Evolutionary conservation across 2,888 invertebrate genomes (phyloP), one percentile per base, ranked within the genome.

Genomic region (Athripsodes cinereus): DNA sequence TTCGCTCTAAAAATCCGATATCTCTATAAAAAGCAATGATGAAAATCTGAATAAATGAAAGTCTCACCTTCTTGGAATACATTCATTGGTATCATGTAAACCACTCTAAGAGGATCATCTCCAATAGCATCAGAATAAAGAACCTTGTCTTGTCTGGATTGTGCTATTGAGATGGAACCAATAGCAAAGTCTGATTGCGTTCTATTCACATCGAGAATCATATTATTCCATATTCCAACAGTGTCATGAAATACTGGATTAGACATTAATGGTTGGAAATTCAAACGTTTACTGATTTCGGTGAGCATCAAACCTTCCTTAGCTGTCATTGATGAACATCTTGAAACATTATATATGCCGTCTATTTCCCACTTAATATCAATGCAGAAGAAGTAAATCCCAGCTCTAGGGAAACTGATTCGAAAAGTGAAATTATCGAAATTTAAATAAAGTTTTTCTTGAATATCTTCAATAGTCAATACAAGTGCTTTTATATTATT

Each of bases 131-230:
- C 26, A 19, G 57, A 52, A 31, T 52, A 61, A 22, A 46, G 48
- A 10, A 63, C 57, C 13, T 22, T 57, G 16, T 57, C 55, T 2
- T 19, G 22, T 53, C 63, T 52, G 2, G 44, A 46, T 34, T 59
- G 52, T n/a, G 63, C 56, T 16, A 63, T 35, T 1, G 59, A 47
- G 13, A 63, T 61, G 22, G 57, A 52, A 1, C 59, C 63, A 11
- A 63, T 59, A 44, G 55, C 61, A 59, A 61, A 63, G 49, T 63
- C 61, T n/a, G 51, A 52, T 22, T 51, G 49, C 8, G 47, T 31
- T 16, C 18, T 31, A 47, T 59, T 57, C 5, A 63, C 57, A 22
- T 61, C 57, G 10, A 22, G 11, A 20, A 62, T 40, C 44, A 58
- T 57, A 57, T 61, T 63, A 8, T 16, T 57, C 57, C 59, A 62